Conservation (phyloP, 2,113 vertebrate genomes). For the Callithrix jacchus region DNA sequence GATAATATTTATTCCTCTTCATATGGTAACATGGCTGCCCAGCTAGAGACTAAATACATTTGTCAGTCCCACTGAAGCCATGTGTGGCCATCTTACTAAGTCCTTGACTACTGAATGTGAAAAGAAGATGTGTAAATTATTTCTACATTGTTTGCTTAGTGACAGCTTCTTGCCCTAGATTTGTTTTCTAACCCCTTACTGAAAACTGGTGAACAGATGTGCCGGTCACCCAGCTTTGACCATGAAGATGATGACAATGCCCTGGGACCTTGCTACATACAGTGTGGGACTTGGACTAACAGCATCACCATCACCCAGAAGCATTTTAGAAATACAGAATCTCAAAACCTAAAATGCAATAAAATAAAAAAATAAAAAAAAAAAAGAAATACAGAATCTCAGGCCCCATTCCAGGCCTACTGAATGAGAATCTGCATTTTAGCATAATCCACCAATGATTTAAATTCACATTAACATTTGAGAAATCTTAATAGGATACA, state of each 20-base stretch:
- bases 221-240: background rate
- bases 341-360: too few species aligned
- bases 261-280: background rate
- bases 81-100: background rate
- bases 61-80: background rate
- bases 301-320: background rate
- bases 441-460: background rate
- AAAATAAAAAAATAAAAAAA: too few species aligned
- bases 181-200: background rate
- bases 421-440: background rate
- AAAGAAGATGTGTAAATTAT: background rate
- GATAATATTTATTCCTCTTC: background rate
- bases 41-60: background rate
- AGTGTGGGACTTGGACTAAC: background rate
- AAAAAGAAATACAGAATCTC: background rate
- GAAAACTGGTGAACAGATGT: background rate
- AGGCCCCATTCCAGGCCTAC: background rate
- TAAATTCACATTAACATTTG: background rate
- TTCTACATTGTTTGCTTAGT: conserved; percentile 7
- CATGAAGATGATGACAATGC: background rate
- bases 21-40: background rate
- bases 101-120: background rate
- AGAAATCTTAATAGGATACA: background rate
- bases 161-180: background rate
- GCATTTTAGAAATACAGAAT: background rate